phyloP scores from a whole-genome alignment of 2,797 vertebrate species.

The Liasis olivaceus region DNA sequence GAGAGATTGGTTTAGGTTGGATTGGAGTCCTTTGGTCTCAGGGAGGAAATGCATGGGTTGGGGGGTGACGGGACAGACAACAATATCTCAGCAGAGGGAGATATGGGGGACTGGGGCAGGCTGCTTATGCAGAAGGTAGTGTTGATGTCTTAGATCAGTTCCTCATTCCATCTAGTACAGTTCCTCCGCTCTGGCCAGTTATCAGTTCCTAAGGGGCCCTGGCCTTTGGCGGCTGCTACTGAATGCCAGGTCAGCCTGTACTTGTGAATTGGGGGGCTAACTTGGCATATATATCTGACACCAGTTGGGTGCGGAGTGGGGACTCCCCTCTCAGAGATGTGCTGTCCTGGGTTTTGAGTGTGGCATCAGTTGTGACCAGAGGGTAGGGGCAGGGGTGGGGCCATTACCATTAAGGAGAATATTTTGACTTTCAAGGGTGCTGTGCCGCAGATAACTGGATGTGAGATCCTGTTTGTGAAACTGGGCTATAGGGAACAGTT shows the following conservation, averaged over 20 bases:
- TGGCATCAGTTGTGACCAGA: too few species aligned
- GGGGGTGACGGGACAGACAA: not conserved
- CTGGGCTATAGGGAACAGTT: too few species aligned
- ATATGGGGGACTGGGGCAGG: not conserved
- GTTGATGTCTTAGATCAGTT: not conserved
- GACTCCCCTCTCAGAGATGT: too few species aligned
- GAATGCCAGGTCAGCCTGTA: not conserved
- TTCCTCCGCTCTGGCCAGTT: not conserved
- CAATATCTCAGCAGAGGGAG: not conserved
- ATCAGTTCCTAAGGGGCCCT: not conserved
- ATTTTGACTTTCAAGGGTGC: too few species aligned
- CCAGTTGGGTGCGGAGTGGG: too few species aligned
- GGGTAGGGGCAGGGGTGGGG: too few species aligned
- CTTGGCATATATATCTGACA: too few species aligned
- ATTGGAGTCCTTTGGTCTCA: not conserved
- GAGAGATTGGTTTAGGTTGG: not conserved
- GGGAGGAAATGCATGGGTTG: not conserved
- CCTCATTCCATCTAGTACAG: not conserved
- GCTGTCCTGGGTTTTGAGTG: too few species aligned
- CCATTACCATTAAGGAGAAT: too few species aligned
- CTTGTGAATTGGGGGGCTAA: not conserved
- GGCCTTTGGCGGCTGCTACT: not conserved
- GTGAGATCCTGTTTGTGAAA: too few species aligned
- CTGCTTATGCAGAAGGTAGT: not conserved
- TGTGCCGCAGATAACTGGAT: too few species aligned